phyloP scores from a whole-genome alignment of 2,888 invertebrate species.

The Xestia sexstrigata region DNA sequence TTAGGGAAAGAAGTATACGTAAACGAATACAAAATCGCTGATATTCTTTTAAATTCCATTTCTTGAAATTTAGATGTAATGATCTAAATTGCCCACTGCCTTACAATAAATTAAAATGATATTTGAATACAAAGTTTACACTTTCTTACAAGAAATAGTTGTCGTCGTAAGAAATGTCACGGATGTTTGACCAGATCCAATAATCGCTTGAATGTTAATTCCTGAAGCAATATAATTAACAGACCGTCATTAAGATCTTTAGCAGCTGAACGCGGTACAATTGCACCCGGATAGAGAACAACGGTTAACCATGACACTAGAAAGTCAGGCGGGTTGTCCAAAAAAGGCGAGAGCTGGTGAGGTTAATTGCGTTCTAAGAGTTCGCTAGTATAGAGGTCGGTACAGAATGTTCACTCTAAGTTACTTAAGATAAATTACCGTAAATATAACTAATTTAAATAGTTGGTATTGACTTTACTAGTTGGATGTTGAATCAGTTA shows the following conservation, averaged over 20 bases:
- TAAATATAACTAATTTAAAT: not conserved
- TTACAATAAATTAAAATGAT: not conserved
- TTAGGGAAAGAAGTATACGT: slow-evolving; percentile 30
- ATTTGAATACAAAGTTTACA: not conserved
- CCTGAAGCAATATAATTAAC: slow-evolving; percentile 4
- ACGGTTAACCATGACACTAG: slow-evolving; percentile 47
- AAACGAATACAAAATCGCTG: slow-evolving; percentile 10
- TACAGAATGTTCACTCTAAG: slow-evolving; percentile 33
- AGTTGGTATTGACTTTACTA: not conserved
- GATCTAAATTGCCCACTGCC: not conserved
- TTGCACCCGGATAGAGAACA: slow-evolving; percentile 27
- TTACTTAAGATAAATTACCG: not conserved
- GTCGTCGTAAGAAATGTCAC: too few species aligned
- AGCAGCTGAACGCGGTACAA: slow-evolving; percentile 10
- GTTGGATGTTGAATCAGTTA: not conserved
- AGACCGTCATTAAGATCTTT: slow-evolving; percentile 13
- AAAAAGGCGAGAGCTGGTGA: slow-evolving; percentile 58
- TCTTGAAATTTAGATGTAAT: not conserved
- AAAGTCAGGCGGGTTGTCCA: slow-evolving; percentile 52
- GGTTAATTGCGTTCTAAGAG: slow-evolving; percentile 63
- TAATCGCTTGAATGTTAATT: not conserved
- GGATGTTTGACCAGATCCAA: not conserved
- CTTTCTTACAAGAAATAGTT: not conserved
- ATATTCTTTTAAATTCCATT: slow-evolving; percentile 19
- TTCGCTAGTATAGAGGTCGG: slow-evolving; percentile 18